phyloP scores from a whole-genome alignment of 2,888 invertebrate species.

The Phaedon cochleariae region DNA sequence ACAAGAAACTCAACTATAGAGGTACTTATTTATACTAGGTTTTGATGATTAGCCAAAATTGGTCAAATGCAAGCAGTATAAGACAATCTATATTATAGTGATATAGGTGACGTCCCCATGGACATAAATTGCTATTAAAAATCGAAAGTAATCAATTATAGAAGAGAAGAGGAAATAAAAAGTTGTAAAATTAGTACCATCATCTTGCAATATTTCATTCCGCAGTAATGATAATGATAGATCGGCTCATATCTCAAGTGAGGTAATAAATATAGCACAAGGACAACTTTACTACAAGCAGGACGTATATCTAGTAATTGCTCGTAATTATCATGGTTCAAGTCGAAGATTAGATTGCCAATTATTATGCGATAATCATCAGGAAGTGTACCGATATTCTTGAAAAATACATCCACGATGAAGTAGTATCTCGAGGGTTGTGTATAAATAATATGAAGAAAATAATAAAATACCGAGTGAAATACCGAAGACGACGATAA shows the following conservation, averaged over 20 bases:
- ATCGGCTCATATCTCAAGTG: background rate
- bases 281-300: background rate
- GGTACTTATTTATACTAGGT: too few species aligned
- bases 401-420: background rate
- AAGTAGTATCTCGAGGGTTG: background rate
- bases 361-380: background rate
- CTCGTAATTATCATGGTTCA: background rate
- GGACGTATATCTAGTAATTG: background rate
- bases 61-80: too few species aligned
- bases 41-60: too few species aligned
- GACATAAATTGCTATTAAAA: too few species aligned
- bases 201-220: background rate
- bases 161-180: background rate
- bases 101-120: too few species aligned
- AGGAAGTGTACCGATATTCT: background rate
- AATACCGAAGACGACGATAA: too few species aligned
- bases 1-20: too few species aligned
- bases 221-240: background rate
- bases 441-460: background rate
- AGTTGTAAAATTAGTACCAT: background rate
- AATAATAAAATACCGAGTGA: too few species aligned
- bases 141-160: background rate
- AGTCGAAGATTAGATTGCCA: background rate
- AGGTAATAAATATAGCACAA: background rate
- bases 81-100: too few species aligned